Percentiles rank a stretch among this genome's conserved stretches.
Conservation (phyloP, 2,113 vertebrate genomes). For the Chaetops frenatus region DNA sequence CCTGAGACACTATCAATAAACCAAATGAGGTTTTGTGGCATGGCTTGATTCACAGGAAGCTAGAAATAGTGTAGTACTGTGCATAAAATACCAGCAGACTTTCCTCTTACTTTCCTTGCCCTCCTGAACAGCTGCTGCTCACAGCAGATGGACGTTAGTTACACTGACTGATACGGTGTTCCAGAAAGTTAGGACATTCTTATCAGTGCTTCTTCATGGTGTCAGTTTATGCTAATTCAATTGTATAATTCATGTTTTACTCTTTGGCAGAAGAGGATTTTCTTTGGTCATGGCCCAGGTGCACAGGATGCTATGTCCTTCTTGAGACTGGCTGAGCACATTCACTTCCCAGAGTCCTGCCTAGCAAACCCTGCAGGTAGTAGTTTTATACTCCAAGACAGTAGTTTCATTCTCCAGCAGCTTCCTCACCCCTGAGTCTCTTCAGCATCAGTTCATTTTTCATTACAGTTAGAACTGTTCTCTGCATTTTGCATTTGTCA, state of each 20-base stretch:
- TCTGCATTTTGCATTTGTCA: neutral
- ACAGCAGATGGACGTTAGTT: neutral
- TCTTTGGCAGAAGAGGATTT: neutral
- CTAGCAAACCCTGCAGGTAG: neutral
- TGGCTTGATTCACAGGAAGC: neutral
- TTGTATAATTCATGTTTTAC: neutral
- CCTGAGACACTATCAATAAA: slow-evolving; percentile 22
- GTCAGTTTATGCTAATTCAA: neutral
- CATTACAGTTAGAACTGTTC: neutral
- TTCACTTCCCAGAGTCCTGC: accelerated
- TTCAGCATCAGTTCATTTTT: neutral
- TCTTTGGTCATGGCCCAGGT: neutral
- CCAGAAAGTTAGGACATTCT: neutral
- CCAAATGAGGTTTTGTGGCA: neutral
- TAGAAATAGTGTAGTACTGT: neutral
- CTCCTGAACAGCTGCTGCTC: slow-evolving; percentile 15
- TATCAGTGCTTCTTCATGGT: neutral
- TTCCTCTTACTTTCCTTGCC: neutral
- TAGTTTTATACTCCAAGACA: neutral
- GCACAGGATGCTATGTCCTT: neutral
- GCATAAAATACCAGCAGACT: neutral
- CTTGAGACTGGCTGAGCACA: neutral
- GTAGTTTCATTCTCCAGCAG: neutral
- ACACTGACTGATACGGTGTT: neutral
- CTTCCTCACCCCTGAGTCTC: neutral